A percentile compares a stretch with the other conserved stretches of the same genome.
These are phyloP conservation scores for Agonopterix heracliana DNA, from an alignment of 2,888 invertebrate species.

Conservation along the genomic window DNA sequence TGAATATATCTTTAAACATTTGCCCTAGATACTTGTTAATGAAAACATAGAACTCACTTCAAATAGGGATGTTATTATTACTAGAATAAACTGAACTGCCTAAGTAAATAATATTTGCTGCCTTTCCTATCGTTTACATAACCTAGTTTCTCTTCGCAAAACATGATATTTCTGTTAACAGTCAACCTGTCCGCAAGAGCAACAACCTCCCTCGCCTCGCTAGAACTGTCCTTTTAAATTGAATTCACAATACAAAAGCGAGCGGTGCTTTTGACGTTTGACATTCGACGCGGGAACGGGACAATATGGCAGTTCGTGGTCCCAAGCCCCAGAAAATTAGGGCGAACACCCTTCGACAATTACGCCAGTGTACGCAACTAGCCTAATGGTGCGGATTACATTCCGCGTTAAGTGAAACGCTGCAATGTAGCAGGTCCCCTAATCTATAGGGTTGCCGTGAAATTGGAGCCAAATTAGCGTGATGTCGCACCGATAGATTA, in stretches of 20 bases:
- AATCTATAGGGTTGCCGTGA: slow-evolving; percentile 33
- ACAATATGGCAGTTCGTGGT: slow-evolving; percentile 47
- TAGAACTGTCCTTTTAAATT: no score
- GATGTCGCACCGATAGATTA: neutral
- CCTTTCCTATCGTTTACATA: no score
- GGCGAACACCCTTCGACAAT: slow-evolving; percentile 65
- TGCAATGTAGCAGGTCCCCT: slow-evolving; percentile 32
- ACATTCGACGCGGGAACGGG: slow-evolving; percentile 26
- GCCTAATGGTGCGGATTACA: slow-evolving; percentile 65
- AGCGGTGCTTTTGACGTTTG: slow-evolving; percentile 1
- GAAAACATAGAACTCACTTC: no score
- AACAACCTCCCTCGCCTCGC: no score
- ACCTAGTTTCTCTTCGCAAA: no score
- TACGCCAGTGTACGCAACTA: slow-evolving; percentile 48
- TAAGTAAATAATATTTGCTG: no score
- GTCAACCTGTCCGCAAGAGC: neutral
- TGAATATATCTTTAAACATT: no score
- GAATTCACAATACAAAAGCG: neutral
- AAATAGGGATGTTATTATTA: no score
- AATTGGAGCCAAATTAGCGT: slow-evolving; percentile 7
- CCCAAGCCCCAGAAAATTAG: slow-evolving; percentile 42
- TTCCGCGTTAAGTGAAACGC: slow-evolving; percentile 57
- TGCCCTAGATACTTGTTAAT: no score
- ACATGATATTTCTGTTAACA: neutral
- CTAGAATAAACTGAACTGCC: no score